These are phyloP conservation scores for Rhinolophus sinicus DNA, from an alignment of 2,113 vertebrate genomes.

Conservation along the genomic window DNA sequence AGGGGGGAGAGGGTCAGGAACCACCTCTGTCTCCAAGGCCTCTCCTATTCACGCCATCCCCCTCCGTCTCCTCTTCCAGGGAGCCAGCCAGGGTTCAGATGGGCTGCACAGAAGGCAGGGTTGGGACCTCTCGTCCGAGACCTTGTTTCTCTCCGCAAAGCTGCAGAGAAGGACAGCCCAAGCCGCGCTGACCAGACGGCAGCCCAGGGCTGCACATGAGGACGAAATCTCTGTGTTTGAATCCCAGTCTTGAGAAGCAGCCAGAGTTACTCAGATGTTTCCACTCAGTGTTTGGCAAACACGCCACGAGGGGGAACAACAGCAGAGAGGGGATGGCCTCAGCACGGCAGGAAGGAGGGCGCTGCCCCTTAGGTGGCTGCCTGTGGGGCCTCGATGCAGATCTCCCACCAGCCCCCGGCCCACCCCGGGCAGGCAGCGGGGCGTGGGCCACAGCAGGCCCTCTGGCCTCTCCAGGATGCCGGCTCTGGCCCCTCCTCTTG, in stretches of 20 bases:
- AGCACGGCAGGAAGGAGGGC: neutral
- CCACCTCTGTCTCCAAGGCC: accelerated
- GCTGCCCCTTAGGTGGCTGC: accelerated
- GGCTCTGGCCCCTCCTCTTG: neutral
- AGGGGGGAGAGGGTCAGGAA: neutral
- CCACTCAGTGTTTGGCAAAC: slow-evolving; percentile 78
- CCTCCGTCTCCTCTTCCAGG: neutral
- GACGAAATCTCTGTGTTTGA: neutral
- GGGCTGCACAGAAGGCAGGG: accelerated
- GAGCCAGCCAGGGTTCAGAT: neutral
- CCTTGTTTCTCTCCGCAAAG: accelerated
- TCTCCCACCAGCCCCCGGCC: accelerated
- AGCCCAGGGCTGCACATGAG: slow-evolving; percentile 59
- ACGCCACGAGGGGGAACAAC: accelerated
- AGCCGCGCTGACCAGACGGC: slow-evolving; percentile 56
- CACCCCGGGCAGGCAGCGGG: accelerated
- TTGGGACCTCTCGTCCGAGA: neutral
- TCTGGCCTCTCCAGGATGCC: accelerated
- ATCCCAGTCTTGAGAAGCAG: slow-evolving; percentile 67
- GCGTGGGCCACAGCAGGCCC: accelerated
- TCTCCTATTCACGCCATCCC: accelerated
- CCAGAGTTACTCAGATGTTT: slow-evolving; percentile 80
- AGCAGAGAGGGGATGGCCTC: neutral
- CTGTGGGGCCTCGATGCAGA: accelerated
- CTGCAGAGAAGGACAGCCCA: neutral